These are phyloP conservation scores for Lepus townsendii DNA, from an alignment of 2,797 vertebrate genomes.

Conservation along the genomic window DNA sequence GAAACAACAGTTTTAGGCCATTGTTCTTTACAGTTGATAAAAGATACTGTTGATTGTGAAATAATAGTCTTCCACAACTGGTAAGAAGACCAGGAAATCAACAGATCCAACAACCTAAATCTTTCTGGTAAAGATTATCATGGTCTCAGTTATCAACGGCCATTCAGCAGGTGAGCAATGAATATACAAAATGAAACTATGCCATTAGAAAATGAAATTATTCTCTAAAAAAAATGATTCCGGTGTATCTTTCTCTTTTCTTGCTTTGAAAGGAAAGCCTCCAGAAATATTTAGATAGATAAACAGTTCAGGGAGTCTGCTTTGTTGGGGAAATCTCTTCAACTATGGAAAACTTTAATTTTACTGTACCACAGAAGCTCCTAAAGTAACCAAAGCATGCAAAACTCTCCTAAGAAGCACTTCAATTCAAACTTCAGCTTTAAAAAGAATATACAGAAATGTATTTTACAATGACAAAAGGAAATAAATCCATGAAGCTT, in stretches of 20 bases:
- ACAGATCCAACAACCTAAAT: background rate
- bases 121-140: background rate
- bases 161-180: background rate
- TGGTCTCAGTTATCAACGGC: background rate
- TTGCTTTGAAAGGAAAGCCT: background rate
- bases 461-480: background rate
- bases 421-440: background rate
- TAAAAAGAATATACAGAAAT: background rate
- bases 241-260: background rate
- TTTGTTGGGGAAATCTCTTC: background rate
- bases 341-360: conserved; percentile 4
- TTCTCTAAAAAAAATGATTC: background rate
- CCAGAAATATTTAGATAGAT: background rate
- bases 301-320: background rate
- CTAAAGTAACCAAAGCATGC: background rate
- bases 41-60: background rate
- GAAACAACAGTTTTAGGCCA: background rate
- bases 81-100: background rate
- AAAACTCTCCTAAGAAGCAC: conserved; percentile 11
- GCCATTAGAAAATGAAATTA: background rate
- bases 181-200: background rate
- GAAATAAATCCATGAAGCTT: background rate
- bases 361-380: background rate
- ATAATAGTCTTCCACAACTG: background rate
- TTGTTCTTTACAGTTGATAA: background rate